Evolutionary conservation across 2,113 vertebrate species (phyloP).

Genomic region (Atlantisia rogersi): DNA sequence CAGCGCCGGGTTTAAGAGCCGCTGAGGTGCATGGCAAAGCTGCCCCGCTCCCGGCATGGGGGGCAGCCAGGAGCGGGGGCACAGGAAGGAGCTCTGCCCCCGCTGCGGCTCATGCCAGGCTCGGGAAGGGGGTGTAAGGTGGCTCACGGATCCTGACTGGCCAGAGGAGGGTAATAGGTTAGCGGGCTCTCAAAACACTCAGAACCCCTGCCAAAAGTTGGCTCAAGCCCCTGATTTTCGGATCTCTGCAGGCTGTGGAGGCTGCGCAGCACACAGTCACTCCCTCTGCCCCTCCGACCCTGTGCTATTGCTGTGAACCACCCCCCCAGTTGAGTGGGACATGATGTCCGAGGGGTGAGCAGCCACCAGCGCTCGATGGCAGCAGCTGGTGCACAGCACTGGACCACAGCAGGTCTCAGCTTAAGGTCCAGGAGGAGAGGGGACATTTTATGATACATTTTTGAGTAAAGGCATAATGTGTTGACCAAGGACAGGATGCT

Average conservation of each 20-base stretch:
- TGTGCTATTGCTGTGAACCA: background rate
- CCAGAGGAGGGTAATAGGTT: background rate
- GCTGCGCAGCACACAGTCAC: fast-evolving
- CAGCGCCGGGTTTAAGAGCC: background rate
- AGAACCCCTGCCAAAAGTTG: background rate
- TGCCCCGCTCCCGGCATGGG: fast-evolving
- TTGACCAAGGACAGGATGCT: background rate
- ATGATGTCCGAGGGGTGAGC: background rate
- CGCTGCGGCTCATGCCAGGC: background rate
- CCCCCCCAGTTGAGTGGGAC: fast-evolving
- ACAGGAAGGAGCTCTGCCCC: background rate
- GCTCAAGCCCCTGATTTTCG: fast-evolving
- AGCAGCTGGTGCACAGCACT: background rate
- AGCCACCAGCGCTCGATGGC: fast-evolving
- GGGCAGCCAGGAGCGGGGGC: background rate
- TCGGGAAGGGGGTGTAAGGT: background rate
- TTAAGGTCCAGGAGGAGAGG: background rate
- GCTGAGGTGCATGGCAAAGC: background rate
- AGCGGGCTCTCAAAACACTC: background rate
- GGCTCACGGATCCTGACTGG: background rate
- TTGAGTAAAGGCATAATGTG: background rate
- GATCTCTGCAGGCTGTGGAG: background rate
- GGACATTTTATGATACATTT: background rate
- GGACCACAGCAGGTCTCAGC: no score
- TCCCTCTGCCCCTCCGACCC: background rate